Conservation (phyloP, 2,888 invertebrate species). For the Agrochola lota region DNA sequence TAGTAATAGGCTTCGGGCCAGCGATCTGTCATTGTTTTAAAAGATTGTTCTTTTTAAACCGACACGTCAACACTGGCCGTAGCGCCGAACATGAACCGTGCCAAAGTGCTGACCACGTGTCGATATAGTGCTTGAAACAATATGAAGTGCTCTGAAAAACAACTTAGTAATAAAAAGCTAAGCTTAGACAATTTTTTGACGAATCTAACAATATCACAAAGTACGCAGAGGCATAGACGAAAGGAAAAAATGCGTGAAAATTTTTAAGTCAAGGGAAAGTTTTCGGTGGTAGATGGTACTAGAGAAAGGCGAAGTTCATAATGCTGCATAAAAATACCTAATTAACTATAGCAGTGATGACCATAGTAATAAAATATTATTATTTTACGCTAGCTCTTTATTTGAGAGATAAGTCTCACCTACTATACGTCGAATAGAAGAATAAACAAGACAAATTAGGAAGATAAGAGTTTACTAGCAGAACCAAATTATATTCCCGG, state of each 20-base stretch:
- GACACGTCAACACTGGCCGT: constrained; percentile 38
- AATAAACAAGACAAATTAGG: background rate
- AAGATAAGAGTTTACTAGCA: background rate
- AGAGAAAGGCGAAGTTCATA: background rate
- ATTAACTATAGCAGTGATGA: background rate
- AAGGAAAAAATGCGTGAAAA: background rate
- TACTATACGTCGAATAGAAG: background rate
- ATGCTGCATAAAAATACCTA: background rate
- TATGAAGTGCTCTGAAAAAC: constrained; percentile 24
- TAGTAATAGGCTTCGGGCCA: constrained; percentile 50
- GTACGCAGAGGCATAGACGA: no score
- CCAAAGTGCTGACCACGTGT: constrained; percentile 47
- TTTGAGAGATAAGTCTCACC: background rate
- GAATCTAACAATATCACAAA: background rate
- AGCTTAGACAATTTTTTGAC: background rate
- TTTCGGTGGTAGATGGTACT: background rate
- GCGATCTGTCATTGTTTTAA: constrained; percentile 45
- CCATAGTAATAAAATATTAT: background rate
- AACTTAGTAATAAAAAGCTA: constrained; percentile 1
- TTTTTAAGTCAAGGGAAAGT: background rate
- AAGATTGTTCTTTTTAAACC: constrained; percentile 45
- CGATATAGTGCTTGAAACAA: constrained; percentile 13
- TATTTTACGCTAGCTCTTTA: background rate
- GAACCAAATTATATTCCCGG: background rate
- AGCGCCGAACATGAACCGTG: constrained; percentile 44